A percentile compares a stretch with the other conserved stretches of the same genome.
Evolutionary conservation across 1,140 invertebrate species (phyloP).

Genomic region (Penaeus japonicus): DNA sequence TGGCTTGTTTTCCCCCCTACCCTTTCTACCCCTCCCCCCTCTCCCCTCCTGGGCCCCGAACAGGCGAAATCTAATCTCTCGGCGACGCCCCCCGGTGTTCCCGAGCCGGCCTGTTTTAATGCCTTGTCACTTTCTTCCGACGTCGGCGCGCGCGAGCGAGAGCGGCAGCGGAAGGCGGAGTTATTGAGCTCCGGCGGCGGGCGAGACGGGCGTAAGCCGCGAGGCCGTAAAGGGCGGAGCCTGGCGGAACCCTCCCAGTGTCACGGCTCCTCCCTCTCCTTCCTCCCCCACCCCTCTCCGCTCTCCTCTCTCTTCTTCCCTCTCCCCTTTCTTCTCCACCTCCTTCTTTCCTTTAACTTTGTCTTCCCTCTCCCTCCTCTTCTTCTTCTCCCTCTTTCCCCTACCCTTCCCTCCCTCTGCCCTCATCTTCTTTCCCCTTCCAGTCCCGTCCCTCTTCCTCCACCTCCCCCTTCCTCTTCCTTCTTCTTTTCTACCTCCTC

Average conservation of each 20-base stretch:
- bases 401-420: too few species aligned
- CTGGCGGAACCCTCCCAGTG: neutral
- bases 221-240: neutral
- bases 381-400: too few species aligned
- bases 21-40: neutral
- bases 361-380: too few species aligned
- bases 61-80: neutral
- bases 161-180: neutral
- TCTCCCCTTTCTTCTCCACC: too few species aligned
- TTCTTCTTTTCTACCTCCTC: neutral
- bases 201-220: neutral
- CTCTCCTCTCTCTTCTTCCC: too few species aligned
- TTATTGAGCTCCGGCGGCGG: conserved; percentile 11
- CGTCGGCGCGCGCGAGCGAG: conserved; percentile 4
- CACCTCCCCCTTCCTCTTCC: too few species aligned
- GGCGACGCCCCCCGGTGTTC: conserved; percentile 2
- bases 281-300: too few species aligned
- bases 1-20: neutral
- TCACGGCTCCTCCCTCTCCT: too few species aligned
- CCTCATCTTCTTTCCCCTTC: too few species aligned
- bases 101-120: conserved; percentile 37
- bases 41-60: too few species aligned
- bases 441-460: too few species aligned
- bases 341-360: too few species aligned
- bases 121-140: conserved; percentile 51